Conservation (phyloP, 2,888 invertebrate genomes). For the Amphipyra tragopoginis region DNA sequence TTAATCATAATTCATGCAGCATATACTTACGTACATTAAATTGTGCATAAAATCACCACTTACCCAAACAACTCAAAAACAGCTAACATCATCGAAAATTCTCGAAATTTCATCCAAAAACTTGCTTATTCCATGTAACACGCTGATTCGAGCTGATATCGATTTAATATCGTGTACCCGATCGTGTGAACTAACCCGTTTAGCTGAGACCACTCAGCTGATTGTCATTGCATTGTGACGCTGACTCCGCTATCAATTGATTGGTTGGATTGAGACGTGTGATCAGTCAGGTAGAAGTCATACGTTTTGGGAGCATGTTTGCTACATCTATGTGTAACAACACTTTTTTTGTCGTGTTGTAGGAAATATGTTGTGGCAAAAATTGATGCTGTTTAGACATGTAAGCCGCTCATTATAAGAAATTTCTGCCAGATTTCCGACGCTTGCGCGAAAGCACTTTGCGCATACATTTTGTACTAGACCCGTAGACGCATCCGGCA, state of each 20-base stretch:
- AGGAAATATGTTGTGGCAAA: too few relatives aligned
- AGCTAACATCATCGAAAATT: background rate
- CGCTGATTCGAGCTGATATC: constrained; percentile 17
- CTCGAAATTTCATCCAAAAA: background rate
- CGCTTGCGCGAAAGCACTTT: too few relatives aligned
- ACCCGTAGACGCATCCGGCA: too few relatives aligned
- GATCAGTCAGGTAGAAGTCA: constrained; percentile 16
- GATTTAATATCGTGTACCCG: constrained; percentile 33
- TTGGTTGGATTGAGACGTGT: constrained; percentile 38
- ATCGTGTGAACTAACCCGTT: constrained; percentile 39
- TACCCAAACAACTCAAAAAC: background rate
- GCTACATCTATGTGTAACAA: too few relatives aligned
- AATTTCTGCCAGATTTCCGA: too few relatives aligned
- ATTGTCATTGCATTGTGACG: constrained; percentile 48
- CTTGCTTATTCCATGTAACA: background rate
- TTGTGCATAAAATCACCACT: background rate
- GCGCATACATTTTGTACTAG: too few relatives aligned
- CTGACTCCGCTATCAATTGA: constrained; percentile 35
- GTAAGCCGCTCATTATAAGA: too few relatives aligned
- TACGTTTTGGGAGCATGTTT: background rate
- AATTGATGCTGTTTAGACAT: too few relatives aligned
- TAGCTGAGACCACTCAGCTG: constrained; percentile 42
- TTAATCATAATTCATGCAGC: too few relatives aligned
- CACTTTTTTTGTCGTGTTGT: too few relatives aligned
- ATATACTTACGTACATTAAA: background rate